phyloP scores from a whole-genome alignment of 1,140 invertebrate genomes.

The Aphis craccivora region DNA sequence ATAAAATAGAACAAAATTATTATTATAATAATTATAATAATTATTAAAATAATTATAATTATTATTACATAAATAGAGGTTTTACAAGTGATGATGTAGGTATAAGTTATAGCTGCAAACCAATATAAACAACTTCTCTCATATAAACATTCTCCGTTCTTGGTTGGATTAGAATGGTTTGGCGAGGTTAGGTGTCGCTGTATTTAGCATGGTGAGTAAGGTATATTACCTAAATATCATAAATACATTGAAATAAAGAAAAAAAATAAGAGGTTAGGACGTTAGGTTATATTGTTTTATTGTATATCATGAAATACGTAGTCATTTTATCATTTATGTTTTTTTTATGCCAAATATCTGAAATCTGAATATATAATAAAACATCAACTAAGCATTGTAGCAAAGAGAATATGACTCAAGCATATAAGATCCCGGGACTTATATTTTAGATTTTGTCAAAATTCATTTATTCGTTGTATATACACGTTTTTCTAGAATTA shows the following conservation, averaged over 20 bases:
- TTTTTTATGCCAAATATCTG: background rate
- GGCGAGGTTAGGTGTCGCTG: background rate
- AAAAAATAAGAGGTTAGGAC: too few species aligned
- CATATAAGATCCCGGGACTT: background rate
- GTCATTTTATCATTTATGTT: background rate
- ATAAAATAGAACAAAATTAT: background rate
- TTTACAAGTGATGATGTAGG: background rate
- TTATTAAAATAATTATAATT: too few species aligned
- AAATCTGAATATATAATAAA: background rate
- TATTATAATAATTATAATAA: too few species aligned
- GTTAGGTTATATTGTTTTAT: background rate
- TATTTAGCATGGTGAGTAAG: background rate
- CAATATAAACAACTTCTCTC: background rate
- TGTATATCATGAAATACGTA: background rate
- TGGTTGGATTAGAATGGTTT: background rate
- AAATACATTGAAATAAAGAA: background rate
- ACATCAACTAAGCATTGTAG: background rate
- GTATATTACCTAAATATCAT: background rate
- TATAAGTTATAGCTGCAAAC: background rate
- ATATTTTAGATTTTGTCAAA: background rate
- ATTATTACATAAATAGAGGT: background rate
- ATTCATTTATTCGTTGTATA: background rate
- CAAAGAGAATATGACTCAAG: background rate
- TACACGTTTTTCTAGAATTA: background rate
- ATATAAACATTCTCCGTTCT: background rate